Evolutionary conservation across 2,113 vertebrate species (phyloP).

Genomic region (Leiothrix lutea): DNA sequence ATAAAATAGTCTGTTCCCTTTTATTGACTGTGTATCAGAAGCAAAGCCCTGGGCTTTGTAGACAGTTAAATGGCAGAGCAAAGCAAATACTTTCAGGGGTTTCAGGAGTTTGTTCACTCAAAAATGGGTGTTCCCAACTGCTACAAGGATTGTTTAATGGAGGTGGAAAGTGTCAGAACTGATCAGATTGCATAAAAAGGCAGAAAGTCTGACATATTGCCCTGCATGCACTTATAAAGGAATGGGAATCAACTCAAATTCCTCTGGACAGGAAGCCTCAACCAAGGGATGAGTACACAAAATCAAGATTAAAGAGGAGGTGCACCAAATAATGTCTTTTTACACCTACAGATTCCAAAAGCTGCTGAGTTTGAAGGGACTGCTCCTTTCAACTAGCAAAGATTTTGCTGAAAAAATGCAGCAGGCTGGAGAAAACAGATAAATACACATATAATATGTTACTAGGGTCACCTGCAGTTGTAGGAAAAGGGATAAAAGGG

Average conservation of each 20-base stretch:
- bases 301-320: constrained; percentile 1
- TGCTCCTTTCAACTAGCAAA: neutral
- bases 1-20: neutral
- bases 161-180: neutral
- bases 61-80: neutral
- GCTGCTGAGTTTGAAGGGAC: neutral
- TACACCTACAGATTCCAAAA: constrained; percentile 4
- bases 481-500: neutral
- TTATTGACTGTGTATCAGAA: neutral
- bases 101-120: neutral
- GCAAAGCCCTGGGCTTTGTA: neutral
- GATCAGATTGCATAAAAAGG: neutral
- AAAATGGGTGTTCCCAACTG: neutral
- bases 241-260: neutral
- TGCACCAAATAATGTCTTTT: neutral
- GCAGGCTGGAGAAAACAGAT: neutral
- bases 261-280: neutral
- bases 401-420: neutral
- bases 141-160: neutral
- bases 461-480: neutral
- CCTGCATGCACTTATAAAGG: neutral
- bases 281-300: neutral
- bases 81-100: neutral
- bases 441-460: neutral
- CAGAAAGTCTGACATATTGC: neutral